Evolutionary conservation across 2,888 invertebrate species (phyloP), one percentile per base, ranked within the genome.

Genomic region (Drosophila paranaensis): DNA sequence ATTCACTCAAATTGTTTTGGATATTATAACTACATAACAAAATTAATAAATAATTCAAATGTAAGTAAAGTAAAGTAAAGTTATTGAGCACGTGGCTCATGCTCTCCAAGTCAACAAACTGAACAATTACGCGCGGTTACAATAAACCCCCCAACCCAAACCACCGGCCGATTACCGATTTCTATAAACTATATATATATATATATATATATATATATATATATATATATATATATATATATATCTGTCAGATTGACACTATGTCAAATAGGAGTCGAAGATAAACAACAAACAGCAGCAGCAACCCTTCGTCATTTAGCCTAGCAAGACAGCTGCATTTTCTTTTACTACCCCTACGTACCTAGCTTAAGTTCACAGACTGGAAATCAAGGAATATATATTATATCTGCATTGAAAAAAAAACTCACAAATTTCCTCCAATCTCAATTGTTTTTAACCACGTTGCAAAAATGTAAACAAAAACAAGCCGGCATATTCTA

Each of bases 261-360:
- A 20, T 20, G 11, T 4, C 25, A n/a, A n/a, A n/a, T 14, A 30
- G 43, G 2, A 40, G 30, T 6, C 51, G 2, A 3, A 51, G 10
- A 3, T 20, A 35, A 50, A 2, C 33, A 35, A 35, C 16, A 33
- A 33, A 16, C 3, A 50, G 10, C 27, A 35, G 13, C 42, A 58
- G 27, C 57, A 30, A 58, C 57, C 57, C 57, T 58, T 58, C 46
- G 16, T 3, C 3, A n/a, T 30, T 37, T 37, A 13, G 45, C n/a
- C 8, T 25, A n/a, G 42, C 33, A 42, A n/a, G 55, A 10, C 74
- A 77, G 77, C 77, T 77, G 77, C 66, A 45, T 58, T 77, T 39
- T 10, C 3, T 10, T 43, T 50, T 60, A 16, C 33, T 40, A 60
- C 64, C 76, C 71, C 27, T 11, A 30, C 16, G 2, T 4, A 55